phyloP scores from a whole-genome alignment of 2,113 vertebrate species.

The Capreolus pygargus region DNA sequence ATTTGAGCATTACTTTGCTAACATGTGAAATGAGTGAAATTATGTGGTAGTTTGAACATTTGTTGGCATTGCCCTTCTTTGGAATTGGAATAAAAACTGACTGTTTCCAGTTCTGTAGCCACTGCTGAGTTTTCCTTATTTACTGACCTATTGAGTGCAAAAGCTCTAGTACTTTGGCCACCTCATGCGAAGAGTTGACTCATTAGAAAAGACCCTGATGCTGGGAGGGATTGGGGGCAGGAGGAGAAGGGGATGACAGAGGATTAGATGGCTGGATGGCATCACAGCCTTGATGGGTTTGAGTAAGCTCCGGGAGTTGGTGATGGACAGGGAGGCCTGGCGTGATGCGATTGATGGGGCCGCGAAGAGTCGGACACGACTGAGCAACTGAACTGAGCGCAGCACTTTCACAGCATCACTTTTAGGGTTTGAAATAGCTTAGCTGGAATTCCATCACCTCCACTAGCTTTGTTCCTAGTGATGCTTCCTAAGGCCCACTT shows the following conservation, averaged over 20 bases:
- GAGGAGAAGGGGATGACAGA: no score
- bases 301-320: no score
- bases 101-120: not conserved
- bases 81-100: not conserved
- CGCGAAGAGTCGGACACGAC: no score
- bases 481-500: not conserved
- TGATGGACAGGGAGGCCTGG: no score
- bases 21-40: not conserved
- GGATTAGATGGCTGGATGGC: no score
- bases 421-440: not conserved
- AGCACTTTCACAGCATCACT: not conserved
- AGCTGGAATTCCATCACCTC: not conserved
- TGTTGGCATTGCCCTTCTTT: not conserved
- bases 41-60: not conserved
- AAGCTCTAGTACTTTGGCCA: no score
- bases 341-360: no score
- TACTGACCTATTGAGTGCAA: not conserved
- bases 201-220: no score
- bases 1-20: not conserved
- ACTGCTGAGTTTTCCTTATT: not conserved
- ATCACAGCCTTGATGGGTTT: no score
- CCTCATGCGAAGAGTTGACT: no score
- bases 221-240: no score
- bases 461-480: not conserved
- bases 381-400: not conserved